phyloP scores from a whole-genome alignment of 2,797 vertebrate species.

The Syncerus caffer region DNA sequence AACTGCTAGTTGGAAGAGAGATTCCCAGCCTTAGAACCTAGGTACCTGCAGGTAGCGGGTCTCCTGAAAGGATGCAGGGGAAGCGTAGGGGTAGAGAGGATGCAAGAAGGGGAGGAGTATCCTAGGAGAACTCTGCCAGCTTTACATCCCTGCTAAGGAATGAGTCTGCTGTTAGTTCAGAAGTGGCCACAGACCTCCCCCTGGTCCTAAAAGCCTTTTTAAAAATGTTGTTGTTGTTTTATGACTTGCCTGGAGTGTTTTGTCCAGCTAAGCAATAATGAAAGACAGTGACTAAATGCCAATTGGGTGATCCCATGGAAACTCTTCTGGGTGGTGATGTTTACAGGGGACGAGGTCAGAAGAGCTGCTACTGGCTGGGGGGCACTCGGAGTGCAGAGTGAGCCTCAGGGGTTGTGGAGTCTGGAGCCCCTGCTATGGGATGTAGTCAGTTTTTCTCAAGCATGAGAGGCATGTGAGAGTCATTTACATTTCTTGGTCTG shows the following conservation, averaged over 20 bases:
- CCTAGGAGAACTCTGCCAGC: neutral
- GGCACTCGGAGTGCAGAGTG: neutral
- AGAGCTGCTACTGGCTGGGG: neutral
- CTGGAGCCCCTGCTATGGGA: fast-evolving
- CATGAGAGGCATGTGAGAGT: fast-evolving
- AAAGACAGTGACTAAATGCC: neutral
- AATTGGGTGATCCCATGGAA: neutral
- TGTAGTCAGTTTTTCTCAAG: neutral
- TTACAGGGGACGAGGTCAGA: neutral
- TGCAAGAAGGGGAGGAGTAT: neutral
- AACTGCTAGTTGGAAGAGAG: neutral
- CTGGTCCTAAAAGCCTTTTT: neutral
- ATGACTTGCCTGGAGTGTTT: neutral
- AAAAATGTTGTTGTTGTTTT: neutral
- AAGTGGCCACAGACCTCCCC: neutral
- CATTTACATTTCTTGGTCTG: neutral
- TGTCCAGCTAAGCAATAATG: constrained; percentile 27
- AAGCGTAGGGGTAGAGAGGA: neutral
- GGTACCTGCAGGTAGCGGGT: neutral
- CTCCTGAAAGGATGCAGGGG: neutral
- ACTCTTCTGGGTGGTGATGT: neutral
- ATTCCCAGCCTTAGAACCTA: neutral
- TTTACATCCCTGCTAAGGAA: neutral
- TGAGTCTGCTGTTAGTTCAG: neutral
- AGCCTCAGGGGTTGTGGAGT: neutral